Conservation (phyloP, 2,797 vertebrate genomes). For the Sphenopsis melanotis region DNA sequence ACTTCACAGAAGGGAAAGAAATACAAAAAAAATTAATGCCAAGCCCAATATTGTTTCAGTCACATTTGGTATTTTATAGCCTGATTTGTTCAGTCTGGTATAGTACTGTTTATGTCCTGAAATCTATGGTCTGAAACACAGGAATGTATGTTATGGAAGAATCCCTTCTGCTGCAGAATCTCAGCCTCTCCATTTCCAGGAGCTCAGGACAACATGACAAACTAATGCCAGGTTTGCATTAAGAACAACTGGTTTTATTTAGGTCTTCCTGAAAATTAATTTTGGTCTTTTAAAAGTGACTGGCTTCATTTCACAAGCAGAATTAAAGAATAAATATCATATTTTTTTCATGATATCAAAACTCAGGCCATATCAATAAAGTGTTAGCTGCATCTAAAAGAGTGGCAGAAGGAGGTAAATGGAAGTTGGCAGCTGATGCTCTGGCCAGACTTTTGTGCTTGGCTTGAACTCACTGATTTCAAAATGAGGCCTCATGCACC, state of each 20-base stretch:
- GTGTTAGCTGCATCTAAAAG: neutral
- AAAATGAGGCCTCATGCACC: slow-evolving; percentile 7
- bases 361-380: neutral
- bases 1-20: neutral
- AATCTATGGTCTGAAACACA: neutral
- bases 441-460: neutral
- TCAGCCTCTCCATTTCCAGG: neutral
- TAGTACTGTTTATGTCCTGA: neutral
- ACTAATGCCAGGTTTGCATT: neutral
- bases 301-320: neutral
- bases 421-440: neutral
- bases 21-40: neutral
- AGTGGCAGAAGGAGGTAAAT: neutral
- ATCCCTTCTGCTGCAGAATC: neutral
- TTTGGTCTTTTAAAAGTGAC: neutral
- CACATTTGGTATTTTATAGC: neutral
- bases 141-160: neutral
- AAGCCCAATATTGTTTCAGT: neutral
- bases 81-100: neutral
- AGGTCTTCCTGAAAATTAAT: neutral
- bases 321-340: neutral
- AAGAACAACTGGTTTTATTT: neutral
- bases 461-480: slow-evolving; percentile 6
- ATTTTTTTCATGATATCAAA: neutral
- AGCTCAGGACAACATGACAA: neutral